Evolutionary conservation across 53 echinoderm and acorn worm genomes (phyloP), one percentile per base, ranked within the genome.

Genomic region (Echinarachnius parma): DNA sequence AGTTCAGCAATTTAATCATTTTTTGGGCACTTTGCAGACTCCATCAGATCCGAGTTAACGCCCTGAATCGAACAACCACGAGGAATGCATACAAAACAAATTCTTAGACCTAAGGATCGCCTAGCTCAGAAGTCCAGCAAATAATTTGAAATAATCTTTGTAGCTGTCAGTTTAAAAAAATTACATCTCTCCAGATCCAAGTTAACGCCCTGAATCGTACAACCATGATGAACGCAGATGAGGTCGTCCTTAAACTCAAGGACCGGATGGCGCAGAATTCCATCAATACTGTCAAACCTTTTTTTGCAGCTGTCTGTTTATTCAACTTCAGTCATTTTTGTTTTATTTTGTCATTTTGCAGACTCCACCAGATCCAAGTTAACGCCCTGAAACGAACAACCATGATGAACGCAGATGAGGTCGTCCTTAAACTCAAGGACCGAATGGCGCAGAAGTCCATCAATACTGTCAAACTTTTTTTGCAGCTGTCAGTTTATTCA

Each of bases 201-300:
- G 53, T 78, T 23, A 78, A 75, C 49, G 98, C 98, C 8, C 75
- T 91, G 9, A 81, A 90, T 22, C 77, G 77, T 0, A 91, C 91
- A 25, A 82, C 78, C 15, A 68, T 85, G 70, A 85, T 96, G 88
- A 64, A 70, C 9, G 98, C 91, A 5, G 86, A 91, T 36, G 88
- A 91, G 27, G 98, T 96, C 15, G 53, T 96, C 19, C 32, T 88
- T 18, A 91, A 83, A 31, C 80, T 96, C 20, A 96, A 96, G 53
- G 98, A 96, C 74, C 53, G 98, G 10, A 96, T 96, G 98, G 66
- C 98, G 13, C 98, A 96, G 78, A 90, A 96, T 30, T 88, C 90
- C 2, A 88, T 87, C 20, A 79, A 80, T n/a, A n/a, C n/a, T n/a
- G n/a, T n/a, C n/a, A 45, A 45, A 45, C 10, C 16, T 45, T 10